phyloP scores from a whole-genome alignment of 2,888 invertebrate genomes.

The Terebella lapidaria region DNA sequence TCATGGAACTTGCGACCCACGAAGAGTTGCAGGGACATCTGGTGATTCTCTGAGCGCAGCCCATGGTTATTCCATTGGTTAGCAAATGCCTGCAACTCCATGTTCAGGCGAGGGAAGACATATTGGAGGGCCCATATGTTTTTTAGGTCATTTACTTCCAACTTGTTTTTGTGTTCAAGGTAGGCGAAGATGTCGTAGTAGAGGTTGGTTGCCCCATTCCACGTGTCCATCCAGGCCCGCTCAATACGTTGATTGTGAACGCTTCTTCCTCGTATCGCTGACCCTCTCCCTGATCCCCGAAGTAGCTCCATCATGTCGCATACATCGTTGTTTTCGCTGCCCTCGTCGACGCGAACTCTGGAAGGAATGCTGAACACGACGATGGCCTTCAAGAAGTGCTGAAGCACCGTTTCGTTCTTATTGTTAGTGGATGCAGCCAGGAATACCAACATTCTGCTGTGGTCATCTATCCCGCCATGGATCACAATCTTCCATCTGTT shows the following conservation, averaged over 20 bases:
- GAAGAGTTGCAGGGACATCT: too few relatives aligned
- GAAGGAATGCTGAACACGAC: constrained; percentile 21
- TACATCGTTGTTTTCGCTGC: constrained; percentile 25
- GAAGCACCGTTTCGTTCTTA: constrained; percentile 11
- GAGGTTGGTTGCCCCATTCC: constrained; percentile 9
- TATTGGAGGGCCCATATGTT: constrained; percentile 1
- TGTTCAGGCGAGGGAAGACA: background rate
- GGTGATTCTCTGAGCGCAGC: too few relatives aligned
- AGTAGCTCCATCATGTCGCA: constrained; percentile 19
- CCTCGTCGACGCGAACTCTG: constrained; percentile 23
- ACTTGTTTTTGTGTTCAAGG: constrained; percentile 15
- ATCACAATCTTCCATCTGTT: constrained; percentile 4
- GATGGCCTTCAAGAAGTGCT: constrained; percentile 9
- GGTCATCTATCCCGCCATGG: constrained; percentile 8
- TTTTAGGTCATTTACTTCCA: background rate
- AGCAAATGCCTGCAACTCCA: background rate
- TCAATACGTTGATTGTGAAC: constrained; percentile 28
- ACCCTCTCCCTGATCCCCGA: constrained; percentile 19
- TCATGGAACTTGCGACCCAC: too few relatives aligned
- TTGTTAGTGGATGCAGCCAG: constrained; percentile 16
- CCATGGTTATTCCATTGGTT: too few relatives aligned
- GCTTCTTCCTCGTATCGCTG: constrained; percentile 20
- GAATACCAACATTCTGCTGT: constrained; percentile 4
- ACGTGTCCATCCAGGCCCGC: constrained; percentile 23
- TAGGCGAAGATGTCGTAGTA: constrained; percentile 13